A percentile compares a stretch with the other conserved stretches of the same genome.
Conservation (phyloP, 2,113 vertebrate genomes). For the Otus sunia region DNA sequence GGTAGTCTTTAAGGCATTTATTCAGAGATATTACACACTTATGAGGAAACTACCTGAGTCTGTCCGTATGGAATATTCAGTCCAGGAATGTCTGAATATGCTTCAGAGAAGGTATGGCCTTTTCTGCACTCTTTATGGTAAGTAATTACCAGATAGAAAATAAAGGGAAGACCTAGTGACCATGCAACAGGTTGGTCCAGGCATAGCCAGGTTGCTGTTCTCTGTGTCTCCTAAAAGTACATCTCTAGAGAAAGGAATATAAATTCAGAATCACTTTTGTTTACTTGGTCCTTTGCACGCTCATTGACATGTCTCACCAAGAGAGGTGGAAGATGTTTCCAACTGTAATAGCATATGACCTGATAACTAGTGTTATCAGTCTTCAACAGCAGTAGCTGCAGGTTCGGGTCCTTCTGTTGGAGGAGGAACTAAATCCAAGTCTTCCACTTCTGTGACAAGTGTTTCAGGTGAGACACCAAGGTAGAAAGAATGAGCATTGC, state of each 20-base stretch:
- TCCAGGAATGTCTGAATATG: neutral
- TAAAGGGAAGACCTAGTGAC: neutral
- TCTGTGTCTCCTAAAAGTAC: fast-evolving
- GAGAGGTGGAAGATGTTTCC: neutral
- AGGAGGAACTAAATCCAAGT: neutral
- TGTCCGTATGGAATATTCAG: neutral
- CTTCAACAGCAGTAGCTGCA: neutral
- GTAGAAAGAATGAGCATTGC: neutral
- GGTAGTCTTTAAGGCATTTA: neutral
- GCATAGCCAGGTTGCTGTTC: neutral
- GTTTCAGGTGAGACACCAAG: neutral
- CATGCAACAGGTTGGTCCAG: neutral
- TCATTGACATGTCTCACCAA: neutral
- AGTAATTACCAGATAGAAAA: neutral
- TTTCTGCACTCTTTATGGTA: neutral
- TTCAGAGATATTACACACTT: neutral
- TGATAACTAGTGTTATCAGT: neutral
- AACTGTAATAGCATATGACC: neutral
- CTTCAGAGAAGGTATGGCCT: neutral
- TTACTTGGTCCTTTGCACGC: neutral
- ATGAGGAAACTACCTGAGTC: neutral
- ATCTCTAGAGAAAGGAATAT: neutral
- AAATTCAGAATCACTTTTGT: neutral
- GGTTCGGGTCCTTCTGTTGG: neutral
- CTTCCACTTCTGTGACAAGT: neutral